Evolutionary conservation across 1,140 invertebrate species (phyloP).

Genomic region (Bombus breviceps): DNA sequence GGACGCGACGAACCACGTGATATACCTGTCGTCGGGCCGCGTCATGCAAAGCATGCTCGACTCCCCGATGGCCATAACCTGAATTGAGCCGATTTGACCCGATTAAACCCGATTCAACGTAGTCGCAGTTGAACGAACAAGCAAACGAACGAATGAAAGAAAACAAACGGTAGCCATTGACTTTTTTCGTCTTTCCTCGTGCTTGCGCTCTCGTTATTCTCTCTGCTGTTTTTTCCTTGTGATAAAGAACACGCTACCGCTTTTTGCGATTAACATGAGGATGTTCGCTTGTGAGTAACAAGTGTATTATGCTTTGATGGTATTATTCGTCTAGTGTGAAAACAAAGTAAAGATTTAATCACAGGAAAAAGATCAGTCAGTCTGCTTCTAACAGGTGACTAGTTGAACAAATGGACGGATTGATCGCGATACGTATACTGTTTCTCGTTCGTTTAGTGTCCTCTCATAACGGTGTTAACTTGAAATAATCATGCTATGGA

Average conservation of each 20-base stretch:
- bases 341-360: background rate
- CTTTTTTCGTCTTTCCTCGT: slow-evolving; percentile 29
- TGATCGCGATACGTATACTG: slow-evolving; percentile 19
- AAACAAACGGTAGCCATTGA: slow-evolving; percentile 53
- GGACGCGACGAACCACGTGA: slow-evolving; percentile 59
- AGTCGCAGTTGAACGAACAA: slow-evolving; percentile 28
- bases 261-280: background rate
- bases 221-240: background rate
- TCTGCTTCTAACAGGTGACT: slow-evolving; percentile 35
- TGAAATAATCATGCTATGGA: slow-evolving; percentile 23
- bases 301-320: background rate
- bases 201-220: slow-evolving; percentile 10
- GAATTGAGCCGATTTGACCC: slow-evolving; percentile 52
- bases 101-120: slow-evolving; percentile 49
- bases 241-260: background rate
- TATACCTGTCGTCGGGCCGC: slow-evolving; percentile 51
- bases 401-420: slow-evolving; percentile 30
- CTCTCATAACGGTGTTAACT: slow-evolving; percentile 15
- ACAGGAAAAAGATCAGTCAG: background rate
- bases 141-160: slow-evolving; percentile 40
- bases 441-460: slow-evolving; percentile 18
- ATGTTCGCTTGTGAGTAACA: background rate
- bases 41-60: slow-evolving; percentile 53
- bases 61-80: slow-evolving; percentile 57
- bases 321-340: background rate